A percentile compares a stretch with the other conserved stretches of the same genome.
These are phyloP conservation scores for Euphonia xanthogaster DNA, from an alignment of 2,797 vertebrate genomes.

Conservation along the genomic window DNA sequence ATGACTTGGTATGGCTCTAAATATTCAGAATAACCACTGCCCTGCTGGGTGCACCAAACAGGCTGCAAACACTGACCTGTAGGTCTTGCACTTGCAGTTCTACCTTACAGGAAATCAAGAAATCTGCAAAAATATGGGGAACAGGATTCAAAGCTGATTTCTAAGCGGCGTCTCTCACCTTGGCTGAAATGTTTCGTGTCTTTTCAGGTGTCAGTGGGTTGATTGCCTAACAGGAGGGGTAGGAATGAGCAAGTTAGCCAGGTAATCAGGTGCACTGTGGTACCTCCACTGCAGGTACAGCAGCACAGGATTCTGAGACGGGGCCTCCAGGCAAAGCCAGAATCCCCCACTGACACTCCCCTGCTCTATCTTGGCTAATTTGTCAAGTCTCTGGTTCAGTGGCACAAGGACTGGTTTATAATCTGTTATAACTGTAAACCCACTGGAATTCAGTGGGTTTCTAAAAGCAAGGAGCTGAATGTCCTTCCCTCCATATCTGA, in stretches of 20 bases:
- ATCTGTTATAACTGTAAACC: background rate
- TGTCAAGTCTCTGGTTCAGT: conserved; percentile 34
- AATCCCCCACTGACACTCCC: background rate
- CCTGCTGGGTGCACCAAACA: background rate
- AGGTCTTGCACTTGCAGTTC: background rate
- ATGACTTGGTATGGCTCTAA: background rate
- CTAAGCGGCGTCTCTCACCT: background rate
- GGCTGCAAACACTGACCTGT: background rate
- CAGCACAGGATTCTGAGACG: conserved; percentile 17
- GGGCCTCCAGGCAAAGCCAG: background rate
- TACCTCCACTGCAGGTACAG: background rate
- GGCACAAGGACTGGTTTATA: background rate
- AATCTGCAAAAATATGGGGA: background rate
- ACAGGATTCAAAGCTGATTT: background rate
- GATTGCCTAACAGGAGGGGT: conserved; percentile 59
- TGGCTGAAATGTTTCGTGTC: conserved; percentile 34
- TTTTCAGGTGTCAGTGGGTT: conserved; percentile 66
- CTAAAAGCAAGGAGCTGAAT: background rate
- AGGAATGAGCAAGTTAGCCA: conserved; percentile 60
- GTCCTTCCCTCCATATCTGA: background rate
- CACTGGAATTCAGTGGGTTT: background rate
- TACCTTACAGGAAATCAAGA: background rate
- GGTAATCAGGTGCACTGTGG: conserved; percentile 36
- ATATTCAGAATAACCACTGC: background rate
- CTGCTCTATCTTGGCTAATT: background rate